A percentile compares a stretch with the other conserved stretches of the same genome.
Conservation (phyloP, 2,113 vertebrate genomes). For the Python bivittatus region DNA sequence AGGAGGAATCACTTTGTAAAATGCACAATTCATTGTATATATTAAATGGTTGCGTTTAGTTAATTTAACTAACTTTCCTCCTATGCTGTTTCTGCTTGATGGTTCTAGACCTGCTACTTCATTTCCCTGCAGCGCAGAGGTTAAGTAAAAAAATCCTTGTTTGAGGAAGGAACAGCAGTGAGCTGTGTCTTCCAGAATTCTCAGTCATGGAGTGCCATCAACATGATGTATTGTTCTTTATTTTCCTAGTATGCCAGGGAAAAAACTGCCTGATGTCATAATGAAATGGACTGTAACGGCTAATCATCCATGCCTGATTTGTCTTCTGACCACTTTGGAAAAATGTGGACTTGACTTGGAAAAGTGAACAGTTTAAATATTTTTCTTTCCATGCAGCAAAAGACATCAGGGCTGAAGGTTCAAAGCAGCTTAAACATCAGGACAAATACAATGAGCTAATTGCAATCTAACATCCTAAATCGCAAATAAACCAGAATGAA, state of each 20-base stretch:
- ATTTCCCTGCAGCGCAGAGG: background rate
- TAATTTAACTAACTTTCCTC: background rate
- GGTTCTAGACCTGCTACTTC: background rate
- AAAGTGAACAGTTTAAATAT: background rate
- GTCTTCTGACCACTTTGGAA: constrained; percentile 29
- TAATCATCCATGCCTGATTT: constrained; percentile 36
- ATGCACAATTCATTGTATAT: background rate
- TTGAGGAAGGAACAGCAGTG: constrained; percentile 22
- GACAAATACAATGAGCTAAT: background rate
- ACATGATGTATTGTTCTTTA: constrained; percentile 38
- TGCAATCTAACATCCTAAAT: background rate
- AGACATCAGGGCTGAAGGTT: background rate
- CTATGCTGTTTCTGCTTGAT: no score
- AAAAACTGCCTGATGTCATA: constrained; percentile 37
- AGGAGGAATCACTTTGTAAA: background rate
- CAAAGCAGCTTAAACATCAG: background rate
- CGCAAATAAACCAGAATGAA: background rate
- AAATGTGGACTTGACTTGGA: constrained; percentile 28
- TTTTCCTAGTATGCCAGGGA: constrained; percentile 28
- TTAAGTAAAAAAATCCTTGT: constrained; percentile 34
- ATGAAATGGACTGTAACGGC: constrained; percentile 45
- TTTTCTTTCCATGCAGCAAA: background rate
- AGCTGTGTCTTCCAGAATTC: background rate
- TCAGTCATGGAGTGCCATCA: constrained; percentile 7
- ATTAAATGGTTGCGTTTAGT: background rate